phyloP scores from a whole-genome alignment of 1,140 invertebrate genomes.

The Mercenaria mercenaria region DNA sequence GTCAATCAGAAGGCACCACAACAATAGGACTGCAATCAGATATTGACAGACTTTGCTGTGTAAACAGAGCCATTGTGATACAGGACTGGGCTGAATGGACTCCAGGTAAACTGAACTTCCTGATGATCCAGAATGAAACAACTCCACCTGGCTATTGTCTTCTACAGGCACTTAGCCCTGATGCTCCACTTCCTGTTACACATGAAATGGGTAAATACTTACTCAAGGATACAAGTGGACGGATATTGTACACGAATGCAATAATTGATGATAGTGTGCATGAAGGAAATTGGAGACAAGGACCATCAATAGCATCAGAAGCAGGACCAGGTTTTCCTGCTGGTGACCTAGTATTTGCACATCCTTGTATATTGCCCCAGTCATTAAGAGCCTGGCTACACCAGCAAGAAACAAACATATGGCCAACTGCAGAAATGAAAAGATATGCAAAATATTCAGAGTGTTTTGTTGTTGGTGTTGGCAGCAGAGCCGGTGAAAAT shows the following conservation, averaged over 20 bases:
- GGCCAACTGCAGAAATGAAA: neutral
- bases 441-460: neutral
- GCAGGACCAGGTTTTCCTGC: neutral
- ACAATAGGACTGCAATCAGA: neutral
- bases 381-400: neutral
- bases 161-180: neutral
- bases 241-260: neutral
- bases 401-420: neutral
- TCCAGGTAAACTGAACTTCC: neutral
- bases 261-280: neutral
- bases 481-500: neutral
- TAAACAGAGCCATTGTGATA: neutral
- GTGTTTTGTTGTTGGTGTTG: slow-evolving; percentile 23
- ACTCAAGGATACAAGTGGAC: neutral
- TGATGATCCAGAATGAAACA: neutral
- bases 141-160: neutral
- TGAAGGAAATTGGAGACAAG: neutral
- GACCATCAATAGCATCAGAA: neutral
- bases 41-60: neutral
- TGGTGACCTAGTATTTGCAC: neutral
- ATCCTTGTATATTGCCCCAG: neutral
- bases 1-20: neutral
- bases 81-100: neutral
- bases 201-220: neutral
- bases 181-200: neutral